phyloP scores from a whole-genome alignment of 2,797 vertebrate species.

The Acipenser transmontanus region DNA sequence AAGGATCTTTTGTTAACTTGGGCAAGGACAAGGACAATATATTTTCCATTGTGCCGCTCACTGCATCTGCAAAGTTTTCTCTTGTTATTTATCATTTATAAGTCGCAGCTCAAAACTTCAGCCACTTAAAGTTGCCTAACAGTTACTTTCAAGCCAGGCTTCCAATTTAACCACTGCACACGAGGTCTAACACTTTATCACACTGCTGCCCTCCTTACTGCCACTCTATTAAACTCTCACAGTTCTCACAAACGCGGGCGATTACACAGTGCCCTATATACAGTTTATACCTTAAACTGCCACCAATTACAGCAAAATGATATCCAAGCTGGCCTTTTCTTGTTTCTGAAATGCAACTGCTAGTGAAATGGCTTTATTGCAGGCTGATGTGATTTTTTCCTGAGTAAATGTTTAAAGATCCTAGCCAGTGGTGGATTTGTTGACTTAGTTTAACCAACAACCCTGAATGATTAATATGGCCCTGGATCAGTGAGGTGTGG shows the following conservation, averaged over 20 bases:
- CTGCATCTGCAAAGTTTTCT: conserved; percentile 14
- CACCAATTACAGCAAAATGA: not conserved
- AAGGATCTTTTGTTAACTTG: conserved; percentile 63
- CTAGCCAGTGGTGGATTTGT: not conserved
- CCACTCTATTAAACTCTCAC: conserved; percentile 8
- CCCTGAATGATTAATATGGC: conserved; percentile 6
- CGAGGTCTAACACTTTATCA: conserved; percentile 8
- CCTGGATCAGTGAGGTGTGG: conserved; percentile 6
- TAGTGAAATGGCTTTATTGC: not conserved
- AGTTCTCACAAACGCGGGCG: conserved; percentile 5
- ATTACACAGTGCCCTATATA: not conserved
- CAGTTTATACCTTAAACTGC: not conserved
- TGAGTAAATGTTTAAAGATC: not conserved
- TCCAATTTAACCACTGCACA: conserved; percentile 11
- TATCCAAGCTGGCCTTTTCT: not conserved
- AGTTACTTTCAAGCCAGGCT: not conserved
- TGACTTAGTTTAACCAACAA: not conserved
- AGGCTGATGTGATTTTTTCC: not conserved
- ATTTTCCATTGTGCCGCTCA: conserved; percentile 55
- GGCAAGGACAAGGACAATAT: conserved; percentile 47
- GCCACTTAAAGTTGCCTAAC: conserved; percentile 3
- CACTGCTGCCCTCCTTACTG: not conserved
- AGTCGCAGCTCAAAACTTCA: not conserved
- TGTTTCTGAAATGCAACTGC: not conserved
- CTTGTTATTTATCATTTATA: conserved; percentile 8